A percentile compares a stretch with the other conserved stretches of the same genome.
phyloP scores from a whole-genome alignment of 2,888 invertebrate species.

The Anthophora plumipes region DNA sequence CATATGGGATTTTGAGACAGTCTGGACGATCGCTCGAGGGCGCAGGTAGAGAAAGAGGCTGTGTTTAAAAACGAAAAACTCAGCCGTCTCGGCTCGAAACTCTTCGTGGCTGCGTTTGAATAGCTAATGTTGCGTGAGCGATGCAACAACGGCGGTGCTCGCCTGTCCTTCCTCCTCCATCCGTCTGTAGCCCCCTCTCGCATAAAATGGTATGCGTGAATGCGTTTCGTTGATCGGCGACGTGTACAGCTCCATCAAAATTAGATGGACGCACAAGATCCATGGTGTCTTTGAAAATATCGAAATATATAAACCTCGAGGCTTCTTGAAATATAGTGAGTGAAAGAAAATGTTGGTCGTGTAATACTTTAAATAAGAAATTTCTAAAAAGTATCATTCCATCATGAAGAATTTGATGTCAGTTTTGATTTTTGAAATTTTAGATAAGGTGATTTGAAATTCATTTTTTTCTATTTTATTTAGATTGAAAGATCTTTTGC shows the following conservation, averaged over 20 bases:
- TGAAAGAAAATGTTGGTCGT: too few species aligned
- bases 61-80: constrained; percentile 54
- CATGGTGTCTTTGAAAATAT: background rate
- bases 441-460: too few species aligned
- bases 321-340: background rate
- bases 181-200: constrained; percentile 29
- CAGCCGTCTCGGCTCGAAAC: constrained; percentile 38
- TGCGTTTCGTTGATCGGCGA: constrained; percentile 59
- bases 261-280: background rate
- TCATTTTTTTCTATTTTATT: too few species aligned
- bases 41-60: constrained; percentile 14
- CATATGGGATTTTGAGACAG: constrained; percentile 59
- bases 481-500: too few species aligned
- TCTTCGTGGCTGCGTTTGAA: constrained; percentile 66
- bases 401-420: too few species aligned
- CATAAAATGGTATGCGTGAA: constrained; percentile 63
- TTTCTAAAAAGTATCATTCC: too few species aligned
- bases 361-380: too few species aligned
- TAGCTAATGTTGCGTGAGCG: constrained; percentile 75
- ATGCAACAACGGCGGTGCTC: constrained; percentile 46
- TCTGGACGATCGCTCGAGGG: constrained; percentile 49
- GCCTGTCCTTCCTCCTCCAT: constrained; percentile 18
- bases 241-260: constrained; percentile 23
- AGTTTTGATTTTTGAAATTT: too few species aligned
- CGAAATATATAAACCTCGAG: background rate